phyloP scores from a whole-genome alignment of 2,888 invertebrate genomes.

The Labia minor region DNA sequence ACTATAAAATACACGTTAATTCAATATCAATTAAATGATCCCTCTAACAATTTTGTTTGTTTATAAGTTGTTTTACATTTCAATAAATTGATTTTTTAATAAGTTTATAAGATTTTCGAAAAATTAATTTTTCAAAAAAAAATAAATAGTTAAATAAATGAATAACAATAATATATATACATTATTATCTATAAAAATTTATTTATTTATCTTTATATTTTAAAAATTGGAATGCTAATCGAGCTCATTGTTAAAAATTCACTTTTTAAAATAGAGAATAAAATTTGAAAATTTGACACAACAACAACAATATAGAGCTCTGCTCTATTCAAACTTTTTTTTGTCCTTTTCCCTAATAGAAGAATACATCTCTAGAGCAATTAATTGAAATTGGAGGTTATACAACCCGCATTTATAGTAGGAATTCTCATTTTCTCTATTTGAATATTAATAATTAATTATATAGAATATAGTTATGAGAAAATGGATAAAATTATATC shows the following conservation, averaged over 20 bases:
- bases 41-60: neutral
- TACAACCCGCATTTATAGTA: neutral
- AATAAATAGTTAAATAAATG: too few species aligned
- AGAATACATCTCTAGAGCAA: conserved; percentile 9
- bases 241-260: neutral
- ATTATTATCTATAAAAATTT: neutral
- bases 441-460: too few species aligned
- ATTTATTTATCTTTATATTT: neutral
- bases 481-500: too few species aligned
- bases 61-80: neutral
- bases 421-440: too few species aligned
- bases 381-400: neutral
- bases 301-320: conserved; percentile 4
- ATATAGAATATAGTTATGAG: too few species aligned
- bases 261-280: neutral
- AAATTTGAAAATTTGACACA: conserved; percentile 2
- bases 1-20: neutral
- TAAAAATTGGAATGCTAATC: neutral
- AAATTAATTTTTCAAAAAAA: neutral
- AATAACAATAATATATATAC: neutral
- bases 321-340: neutral
- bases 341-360: neutral
- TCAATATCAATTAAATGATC: neutral
- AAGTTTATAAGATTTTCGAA: neutral
- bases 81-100: neutral